Conservation (phyloP, 2,888 invertebrate genomes). For the Synergus itoensis region DNA sequence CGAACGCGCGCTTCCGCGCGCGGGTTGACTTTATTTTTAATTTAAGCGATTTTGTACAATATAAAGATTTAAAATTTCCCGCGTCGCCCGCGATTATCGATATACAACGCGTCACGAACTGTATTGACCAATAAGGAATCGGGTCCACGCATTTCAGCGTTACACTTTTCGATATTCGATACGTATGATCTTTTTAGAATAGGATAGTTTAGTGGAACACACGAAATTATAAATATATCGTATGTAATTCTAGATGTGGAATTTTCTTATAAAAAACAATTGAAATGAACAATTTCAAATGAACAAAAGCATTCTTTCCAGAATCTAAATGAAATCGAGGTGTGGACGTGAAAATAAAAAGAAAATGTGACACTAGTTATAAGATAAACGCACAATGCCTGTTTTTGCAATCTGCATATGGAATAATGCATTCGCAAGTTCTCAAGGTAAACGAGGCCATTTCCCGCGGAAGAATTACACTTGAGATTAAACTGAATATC, state of each 20-base stretch:
- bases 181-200: too few relatives aligned
- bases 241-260: background rate
- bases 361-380: background rate
- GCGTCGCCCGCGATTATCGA: too few relatives aligned
- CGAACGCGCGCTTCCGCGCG: too few relatives aligned
- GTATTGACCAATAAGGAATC: too few relatives aligned
- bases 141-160: too few relatives aligned
- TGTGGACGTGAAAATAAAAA: background rate
- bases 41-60: too few relatives aligned
- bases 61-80: too few relatives aligned
- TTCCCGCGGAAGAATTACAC: slow-evolving; percentile 13
- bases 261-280: background rate
- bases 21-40: too few relatives aligned
- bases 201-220: too few relatives aligned
- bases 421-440: background rate
- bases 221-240: background rate
- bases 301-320: background rate
- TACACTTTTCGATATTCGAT: too few relatives aligned
- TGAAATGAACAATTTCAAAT: too few relatives aligned
- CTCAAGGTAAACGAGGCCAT: slow-evolving; percentile 19
- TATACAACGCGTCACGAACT: too few relatives aligned
- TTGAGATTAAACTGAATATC: slow-evolving; percentile 4
- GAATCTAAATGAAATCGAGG: background rate
- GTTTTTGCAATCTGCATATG: background rate
- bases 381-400: background rate